Conservation (phyloP, 37 sponge, comb jelly and placozoan genomes). For the Chondrosia reniformis region DNA sequence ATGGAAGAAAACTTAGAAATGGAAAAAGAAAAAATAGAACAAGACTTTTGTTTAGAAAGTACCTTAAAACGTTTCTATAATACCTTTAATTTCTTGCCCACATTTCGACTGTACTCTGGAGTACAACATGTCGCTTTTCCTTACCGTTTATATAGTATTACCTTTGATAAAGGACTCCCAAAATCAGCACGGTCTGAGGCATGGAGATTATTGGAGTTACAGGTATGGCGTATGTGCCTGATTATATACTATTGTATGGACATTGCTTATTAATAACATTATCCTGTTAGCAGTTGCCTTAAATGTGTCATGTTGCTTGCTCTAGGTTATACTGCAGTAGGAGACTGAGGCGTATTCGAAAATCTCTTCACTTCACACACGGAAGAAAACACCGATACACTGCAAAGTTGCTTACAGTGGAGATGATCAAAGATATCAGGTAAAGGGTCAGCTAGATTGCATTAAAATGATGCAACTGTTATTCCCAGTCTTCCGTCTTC, state of each 20-base stretch:
- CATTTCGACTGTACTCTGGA: neutral
- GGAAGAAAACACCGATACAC: constrained; percentile 66
- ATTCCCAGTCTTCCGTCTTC: neutral
- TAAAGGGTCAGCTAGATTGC: constrained; percentile 9
- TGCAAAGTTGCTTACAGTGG: constrained; percentile 60
- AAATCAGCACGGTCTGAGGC: constrained; percentile 90
- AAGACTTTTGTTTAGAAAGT: constrained; percentile 22
- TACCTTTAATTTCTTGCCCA: neutral
- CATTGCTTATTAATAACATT: neutral
- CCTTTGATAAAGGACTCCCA: constrained; percentile 83
- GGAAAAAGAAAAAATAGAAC: neutral
- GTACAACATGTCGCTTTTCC: neutral
- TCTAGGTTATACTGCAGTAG: constrained; percentile 83
- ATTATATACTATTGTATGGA: neutral
- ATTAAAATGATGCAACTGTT: neutral
- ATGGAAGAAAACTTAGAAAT: neutral
- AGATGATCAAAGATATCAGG: constrained; percentile 71
- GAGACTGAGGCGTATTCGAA: constrained; percentile 68
- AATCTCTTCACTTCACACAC: constrained; percentile 70
- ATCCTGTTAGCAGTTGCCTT: neutral
- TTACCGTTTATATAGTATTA: constrained; percentile 45
- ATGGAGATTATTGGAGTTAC: constrained; percentile 96
- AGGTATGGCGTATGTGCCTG: constrained; percentile 26
- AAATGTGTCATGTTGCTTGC: neutral
- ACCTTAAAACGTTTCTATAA: neutral